Conservation (phyloP, 2,888 invertebrate genomes). For the Melanargia galathea region DNA sequence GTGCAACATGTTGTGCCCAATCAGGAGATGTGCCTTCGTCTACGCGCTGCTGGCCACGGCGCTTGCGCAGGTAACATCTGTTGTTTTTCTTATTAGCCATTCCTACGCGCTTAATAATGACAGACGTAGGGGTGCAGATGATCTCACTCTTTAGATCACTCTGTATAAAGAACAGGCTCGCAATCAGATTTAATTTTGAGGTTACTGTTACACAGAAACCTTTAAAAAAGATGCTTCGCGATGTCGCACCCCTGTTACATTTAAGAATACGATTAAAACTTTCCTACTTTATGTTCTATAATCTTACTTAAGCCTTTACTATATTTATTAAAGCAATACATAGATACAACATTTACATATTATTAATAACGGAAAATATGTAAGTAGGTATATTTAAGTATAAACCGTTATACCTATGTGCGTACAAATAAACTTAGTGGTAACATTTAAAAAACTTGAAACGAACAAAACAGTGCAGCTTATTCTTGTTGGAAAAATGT, state of each 20-base stretch:
- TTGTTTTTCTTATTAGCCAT: slow-evolving; percentile 28
- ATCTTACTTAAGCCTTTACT: neutral
- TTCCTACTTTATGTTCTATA: neutral
- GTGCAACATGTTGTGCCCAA: slow-evolving; percentile 61
- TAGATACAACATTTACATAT: neutral
- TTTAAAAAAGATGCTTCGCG: neutral
- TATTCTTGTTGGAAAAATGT: slow-evolving; percentile 11
- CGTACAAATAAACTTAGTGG: too few relatives aligned
- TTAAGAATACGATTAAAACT: neutral
- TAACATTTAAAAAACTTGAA: neutral
- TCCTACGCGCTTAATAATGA: slow-evolving; percentile 32
- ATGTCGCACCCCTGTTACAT: neutral
- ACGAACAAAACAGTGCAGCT: neutral
- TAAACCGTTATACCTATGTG: too few relatives aligned
- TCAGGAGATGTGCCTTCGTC: slow-evolving; percentile 58
- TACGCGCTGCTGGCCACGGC: slow-evolving; percentile 57
- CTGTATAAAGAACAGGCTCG: neutral
- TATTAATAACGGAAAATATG: neutral
- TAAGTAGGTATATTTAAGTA: neutral
- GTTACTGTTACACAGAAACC: neutral
- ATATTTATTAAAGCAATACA: neutral
- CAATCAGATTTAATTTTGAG: neutral
- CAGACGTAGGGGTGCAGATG: slow-evolving; percentile 42
- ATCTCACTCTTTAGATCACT: slow-evolving; percentile 40
- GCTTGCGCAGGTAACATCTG: slow-evolving; percentile 62